A percentile compares a stretch with the other conserved stretches of the same genome.
Evolutionary conservation across 2,113 vertebrate species (phyloP).

Genomic region (Ameiurus melas): DNA sequence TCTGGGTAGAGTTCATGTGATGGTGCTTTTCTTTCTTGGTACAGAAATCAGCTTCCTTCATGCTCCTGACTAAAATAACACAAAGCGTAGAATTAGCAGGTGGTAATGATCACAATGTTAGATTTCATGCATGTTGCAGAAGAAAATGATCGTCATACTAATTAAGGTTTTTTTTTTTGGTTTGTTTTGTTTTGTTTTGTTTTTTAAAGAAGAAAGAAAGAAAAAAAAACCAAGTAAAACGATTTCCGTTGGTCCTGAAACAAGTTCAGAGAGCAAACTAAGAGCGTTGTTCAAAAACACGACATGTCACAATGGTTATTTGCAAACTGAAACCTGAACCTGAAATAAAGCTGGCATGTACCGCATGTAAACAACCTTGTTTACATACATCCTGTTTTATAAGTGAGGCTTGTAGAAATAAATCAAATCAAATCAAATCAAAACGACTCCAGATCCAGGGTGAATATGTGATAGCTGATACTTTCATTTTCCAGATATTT

Average conservation of each 20-base stretch:
- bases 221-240: not conserved
- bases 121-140: not conserved
- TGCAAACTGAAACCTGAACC: slow-evolving; percentile 33
- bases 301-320: not conserved
- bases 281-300: not conserved
- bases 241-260: not conserved
- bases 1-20: slow-evolving; percentile 27
- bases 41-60: slow-evolving; percentile 20
- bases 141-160: not conserved
- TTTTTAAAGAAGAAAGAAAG: not conserved
- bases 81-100: not conserved
- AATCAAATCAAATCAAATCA: too few relatives aligned
- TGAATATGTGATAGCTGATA: not conserved
- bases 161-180: too few relatives aligned
- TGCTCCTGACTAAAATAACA: slow-evolving; percentile 31
- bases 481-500: not conserved
- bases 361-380: not conserved
- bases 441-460: not conserved
- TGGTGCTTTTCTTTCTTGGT: slow-evolving; percentile 11
- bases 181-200: too few relatives aligned
- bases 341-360: not conserved
- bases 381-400: not conserved
- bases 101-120: not conserved
- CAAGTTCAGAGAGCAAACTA: not conserved
- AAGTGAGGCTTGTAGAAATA: not conserved